Base-by-base conservation (phyloP, 1,140 invertebrate species). In the Trichomalopsis sarcophagae region DNA sequence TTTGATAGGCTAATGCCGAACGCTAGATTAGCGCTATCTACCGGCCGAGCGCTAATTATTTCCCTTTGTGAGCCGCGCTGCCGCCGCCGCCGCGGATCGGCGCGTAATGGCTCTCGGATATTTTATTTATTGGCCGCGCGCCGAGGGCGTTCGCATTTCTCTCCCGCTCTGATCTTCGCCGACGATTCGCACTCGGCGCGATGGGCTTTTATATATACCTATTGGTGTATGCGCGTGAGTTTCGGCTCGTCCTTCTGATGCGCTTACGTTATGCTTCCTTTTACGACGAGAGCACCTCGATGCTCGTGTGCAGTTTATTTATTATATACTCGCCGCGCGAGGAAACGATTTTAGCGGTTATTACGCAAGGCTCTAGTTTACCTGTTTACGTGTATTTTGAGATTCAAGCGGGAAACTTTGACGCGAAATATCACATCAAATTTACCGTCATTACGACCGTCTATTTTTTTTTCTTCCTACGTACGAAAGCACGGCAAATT, bases 1-100 rank as follows among this genome's bases (percentile, higher is more conserved):
- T 62, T 92, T 91, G 92, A 93, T 93, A 93, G 92, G 90, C 92
- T 93, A 93, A 93, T 93, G 92, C 92, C 92, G 91, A 91, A 92
- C 91, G 89, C 89, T 92, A 92, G 92, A 93, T 93, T 93, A 92
- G 89, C 89, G 88, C 89, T 92, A 93, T 93, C 92, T 86, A 87
- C 55, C 17, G 55, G 82, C 73, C 87, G 89, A 88, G 88, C 89
- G 91, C 92, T 93, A 93, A 93, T 93, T 93, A 93, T 93, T 93
- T 91, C 88, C 87, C 92, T 92, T 92, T 92, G 92, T 92, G 87
- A 81, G 33, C 33, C 5, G 3, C 33, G 5, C 85, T 10, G 77
- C 91, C 92, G 90, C 87, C 79, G 30, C 83, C 80, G 86, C 85
- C 84, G 87, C 80, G 40, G 40, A 30, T 47, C 79, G 81, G 78